Evolutionary conservation across 2,113 vertebrate species (phyloP).

Genomic region (Raja brachyura): DNA sequence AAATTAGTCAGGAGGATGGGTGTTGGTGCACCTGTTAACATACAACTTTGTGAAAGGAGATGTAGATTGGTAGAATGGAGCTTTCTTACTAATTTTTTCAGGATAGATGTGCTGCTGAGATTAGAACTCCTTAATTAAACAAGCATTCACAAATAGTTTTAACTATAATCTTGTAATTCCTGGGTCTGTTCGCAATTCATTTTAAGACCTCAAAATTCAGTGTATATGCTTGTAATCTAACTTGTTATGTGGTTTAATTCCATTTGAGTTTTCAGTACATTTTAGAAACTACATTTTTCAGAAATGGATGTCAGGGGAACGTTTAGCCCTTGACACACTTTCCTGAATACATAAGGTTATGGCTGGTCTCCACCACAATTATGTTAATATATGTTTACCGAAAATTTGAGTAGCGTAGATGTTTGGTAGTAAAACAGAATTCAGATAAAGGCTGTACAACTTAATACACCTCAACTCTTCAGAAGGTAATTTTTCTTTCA

Average conservation of each 20-base stretch:
- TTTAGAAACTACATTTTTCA: background rate
- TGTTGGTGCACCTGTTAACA: background rate
- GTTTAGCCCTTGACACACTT: too few relatives aligned
- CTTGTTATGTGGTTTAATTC: background rate
- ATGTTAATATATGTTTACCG: too few relatives aligned
- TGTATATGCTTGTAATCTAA: background rate
- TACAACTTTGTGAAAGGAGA: background rate
- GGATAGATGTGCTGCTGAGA: too few relatives aligned
- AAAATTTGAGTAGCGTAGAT: too few relatives aligned
- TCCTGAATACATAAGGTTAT: too few relatives aligned
- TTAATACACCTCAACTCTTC: too few relatives aligned
- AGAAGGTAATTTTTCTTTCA: too few relatives aligned
- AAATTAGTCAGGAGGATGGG: background rate
- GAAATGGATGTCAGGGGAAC: background rate
- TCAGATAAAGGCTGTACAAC: too few relatives aligned
- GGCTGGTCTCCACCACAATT: too few relatives aligned
- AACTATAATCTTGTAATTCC: background rate
- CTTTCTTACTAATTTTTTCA: background rate
- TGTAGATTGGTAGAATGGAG: background rate
- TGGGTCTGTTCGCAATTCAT: background rate
- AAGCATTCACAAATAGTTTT: background rate
- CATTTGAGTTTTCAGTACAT: background rate
- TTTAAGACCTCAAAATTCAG: background rate
- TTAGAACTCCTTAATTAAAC: background rate
- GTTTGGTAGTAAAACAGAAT: too few relatives aligned